Evolutionary conservation across 2,113 vertebrate genomes (phyloP), one percentile per base, ranked within the genome.

Genomic region (Pao palembangensis): DNA sequence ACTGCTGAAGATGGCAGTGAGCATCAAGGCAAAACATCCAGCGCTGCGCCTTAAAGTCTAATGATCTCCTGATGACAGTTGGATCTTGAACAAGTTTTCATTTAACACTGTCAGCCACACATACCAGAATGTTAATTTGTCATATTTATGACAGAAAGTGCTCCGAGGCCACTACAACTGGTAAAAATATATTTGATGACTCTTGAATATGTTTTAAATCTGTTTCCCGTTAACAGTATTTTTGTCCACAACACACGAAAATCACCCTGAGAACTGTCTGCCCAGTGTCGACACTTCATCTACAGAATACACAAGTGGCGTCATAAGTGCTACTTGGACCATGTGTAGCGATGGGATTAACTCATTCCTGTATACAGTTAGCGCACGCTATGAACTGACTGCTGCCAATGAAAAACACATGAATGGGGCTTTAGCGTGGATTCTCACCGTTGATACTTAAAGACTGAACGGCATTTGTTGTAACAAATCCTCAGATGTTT

Each of bases 101-200:
- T 70, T 52, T 58, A 55, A 83, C 82, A 80, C 76, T 72, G 61
- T 58, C 74, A 75, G 85, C 86, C 84, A 73, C 82, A 86, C 76
- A 79, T 73, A 83, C 71, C 72, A 79, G 67, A 78, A 86, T 43
- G 80, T 78, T 85, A 79, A 86, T 88, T 85, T 85, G 80, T 63
- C 74, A 85, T 83, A 78, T 88, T 88, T 84, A 85, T 71, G 78
- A 85, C 75, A 82, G 66, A 71, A 38, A 76, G 69, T 46, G 61
- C 67, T 69, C 70, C 70, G 62, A 62, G 79, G 64, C 67, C 28
- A 64, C 58, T 59, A 51, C 61, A 54, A 80, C 75, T 67, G 68
- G 51, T 65, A 76, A 61, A 64, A 72, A 69, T 62, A 41, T 50
- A 55, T 64, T 61, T 51, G 59, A 64, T 73, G 58, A 49, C 64